These are phyloP conservation scores for Timema podura DNA, from an alignment of 2,888 invertebrate genomes.

Conservation along the genomic window DNA sequence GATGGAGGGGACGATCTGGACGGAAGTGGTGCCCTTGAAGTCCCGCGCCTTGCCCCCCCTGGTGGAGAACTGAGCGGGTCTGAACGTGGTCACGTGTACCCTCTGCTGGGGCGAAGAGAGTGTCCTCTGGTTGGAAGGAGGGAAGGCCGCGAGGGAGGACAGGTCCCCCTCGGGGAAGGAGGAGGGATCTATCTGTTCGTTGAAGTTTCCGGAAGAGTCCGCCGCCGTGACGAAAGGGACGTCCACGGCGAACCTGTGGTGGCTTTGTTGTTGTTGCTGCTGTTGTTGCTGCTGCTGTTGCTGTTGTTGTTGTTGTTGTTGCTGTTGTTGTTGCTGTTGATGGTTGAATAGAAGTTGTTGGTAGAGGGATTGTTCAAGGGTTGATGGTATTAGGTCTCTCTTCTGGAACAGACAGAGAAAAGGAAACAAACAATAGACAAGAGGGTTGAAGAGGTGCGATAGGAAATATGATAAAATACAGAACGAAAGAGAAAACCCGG, in stretches of 20 bases:
- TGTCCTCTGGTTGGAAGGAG: constrained; percentile 32
- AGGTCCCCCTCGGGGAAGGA: not conserved
- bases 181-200: not conserved
- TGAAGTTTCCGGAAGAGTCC: not conserved
- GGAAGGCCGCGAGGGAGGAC: not conserved
- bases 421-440: constrained; percentile 20
- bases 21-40: constrained; percentile 14
- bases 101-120: not conserved
- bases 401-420: constrained; percentile 36
- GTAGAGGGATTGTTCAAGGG: constrained; percentile 23
- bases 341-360: constrained; percentile 26
- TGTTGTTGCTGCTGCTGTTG: constrained; percentile 32
- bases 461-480: not conserved
- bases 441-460: constrained; percentile 19
- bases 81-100: not conserved
- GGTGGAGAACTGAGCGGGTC: not conserved
- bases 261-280: constrained; percentile 29
- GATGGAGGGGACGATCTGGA: constrained; percentile 34
- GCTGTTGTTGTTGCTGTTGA: constrained; percentile 38
- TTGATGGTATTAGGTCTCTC: constrained; percentile 32
- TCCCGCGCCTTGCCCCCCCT: not conserved
- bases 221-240: not conserved
- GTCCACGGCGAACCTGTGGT: not conserved
- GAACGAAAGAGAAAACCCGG: not conserved
- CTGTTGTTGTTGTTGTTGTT: constrained; percentile 39